Evolutionary conservation across 2,888 invertebrate species (phyloP), one percentile per base, ranked within the genome.

Genomic region (Orthonychiurus folsomi): DNA sequence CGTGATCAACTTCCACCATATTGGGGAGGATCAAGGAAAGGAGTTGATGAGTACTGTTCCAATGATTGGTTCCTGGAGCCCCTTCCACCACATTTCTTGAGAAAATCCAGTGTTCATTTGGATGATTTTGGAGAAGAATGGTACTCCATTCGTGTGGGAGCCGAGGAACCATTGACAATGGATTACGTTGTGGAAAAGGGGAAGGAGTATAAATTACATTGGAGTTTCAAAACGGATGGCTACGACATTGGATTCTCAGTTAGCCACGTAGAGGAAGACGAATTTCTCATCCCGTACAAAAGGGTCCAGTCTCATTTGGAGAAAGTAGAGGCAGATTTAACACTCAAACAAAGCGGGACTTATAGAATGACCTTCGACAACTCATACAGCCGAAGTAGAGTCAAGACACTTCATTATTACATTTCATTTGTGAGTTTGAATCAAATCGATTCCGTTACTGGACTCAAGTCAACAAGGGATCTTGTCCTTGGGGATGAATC

Each of bases 71-170:
- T 63, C 52, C 55, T 55, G 50, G 63, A 63, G 47, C 66, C 66
- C 15, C 47, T 66, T 1, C 63, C 63, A 23, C 66, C 61, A 1
- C 61, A 63, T 48, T 66, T 55, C 47, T 47, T 66, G 27, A 54
- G 60, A 52, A 63, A 52, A 48, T 24, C 56, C 18, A 50, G 56
- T n/a, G 54, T 61, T 21, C 27, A 18, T 21, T 61, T 48, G 28
- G 66, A 66, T 26, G 61, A 63, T 24, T 63, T 53, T 50, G 63
- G 63, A 9, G 66, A 66, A 20, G 66, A 66, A 53, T 66, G 66
- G 66, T 57, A 54, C 37, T 55, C 61, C 1, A 56, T 66, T n/a
- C 63, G 63, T 56, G 52, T 66, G 15, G 50, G 56, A 1, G 59
- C 63, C 5, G 20, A 63, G 15, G 66, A 66, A 53, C 55, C 59